Base-by-base conservation (phyloP, 2,888 invertebrate genomes). In the Drosophila colorata region DNA sequence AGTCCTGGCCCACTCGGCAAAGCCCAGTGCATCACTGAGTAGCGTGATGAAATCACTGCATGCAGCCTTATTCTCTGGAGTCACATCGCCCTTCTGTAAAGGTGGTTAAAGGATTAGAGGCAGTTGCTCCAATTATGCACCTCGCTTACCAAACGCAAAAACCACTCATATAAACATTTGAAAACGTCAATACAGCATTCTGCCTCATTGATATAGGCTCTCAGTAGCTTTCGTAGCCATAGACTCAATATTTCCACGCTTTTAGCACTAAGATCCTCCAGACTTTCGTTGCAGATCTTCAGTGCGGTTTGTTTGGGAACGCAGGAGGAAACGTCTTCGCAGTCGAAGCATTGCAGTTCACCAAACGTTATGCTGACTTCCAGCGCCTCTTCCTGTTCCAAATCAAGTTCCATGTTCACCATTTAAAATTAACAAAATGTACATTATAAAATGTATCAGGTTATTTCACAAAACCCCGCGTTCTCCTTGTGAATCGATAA, bases 141-240 rank as follows among this genome's bases (percentile, higher is more conserved):
- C n/a, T 0, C 6, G 7, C 67, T 63, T 57, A 75, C 81, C 69
- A 79, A 18, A 0, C 16, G 28, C 4, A 52, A 16, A 3, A 71
- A 56, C 81, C 84, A 80, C 1, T 71, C 49, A 18, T 63, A 72
- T 46, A 87, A 37, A 11, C 38, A 68, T 18, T 63, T 74, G 0
- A 78, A 61, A 2, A 49, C 44, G 1, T 49, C 33, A 0, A 71
- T 40, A 8, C 67, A 78, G 37, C 51, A 55, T 1, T 63, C 48
- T 0, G 40, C 13, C 4, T 69, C 63, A n/a, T 28, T 51, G 38
- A 75, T 35, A 35, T 81, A 84, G 2, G 66, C 71, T 49, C 69
- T 63, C 2, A 87, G 53, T 5, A 87, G 49, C 47, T 84, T 87
- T 4, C 46, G 65, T 2, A 85, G 33, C 87, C 87, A 87, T 11